phyloP scores from a whole-genome alignment of 1,140 invertebrate genomes.

The Micrasema longulum region DNA sequence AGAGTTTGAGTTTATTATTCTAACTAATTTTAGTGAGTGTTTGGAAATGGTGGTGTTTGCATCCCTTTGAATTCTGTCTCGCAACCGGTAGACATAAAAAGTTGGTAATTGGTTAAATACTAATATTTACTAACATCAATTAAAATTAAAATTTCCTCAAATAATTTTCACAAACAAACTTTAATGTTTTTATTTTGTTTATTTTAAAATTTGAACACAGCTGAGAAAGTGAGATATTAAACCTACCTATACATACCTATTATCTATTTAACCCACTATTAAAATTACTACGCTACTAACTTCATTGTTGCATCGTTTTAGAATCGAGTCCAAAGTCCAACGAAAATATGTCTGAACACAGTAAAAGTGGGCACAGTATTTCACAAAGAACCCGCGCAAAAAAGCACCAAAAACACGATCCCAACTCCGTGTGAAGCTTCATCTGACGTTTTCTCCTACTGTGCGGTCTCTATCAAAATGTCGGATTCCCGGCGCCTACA shows the following conservation, averaged over 20 bases:
- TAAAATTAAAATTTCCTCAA: not conserved
- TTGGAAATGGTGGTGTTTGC: not conserved
- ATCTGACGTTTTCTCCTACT: not conserved
- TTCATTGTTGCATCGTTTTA: slow-evolving; percentile 43
- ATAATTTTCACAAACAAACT: not conserved
- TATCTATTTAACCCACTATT: slow-evolving; percentile 14
- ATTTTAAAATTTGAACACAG: slow-evolving; percentile 15
- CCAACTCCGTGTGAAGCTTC: not conserved
- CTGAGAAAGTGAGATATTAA: not conserved
- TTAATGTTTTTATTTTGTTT: not conserved
- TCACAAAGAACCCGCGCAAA: not conserved
- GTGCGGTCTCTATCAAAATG: too few species aligned
- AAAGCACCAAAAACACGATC: not conserved
- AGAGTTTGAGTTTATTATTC: too few species aligned
- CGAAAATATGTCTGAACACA: not conserved
- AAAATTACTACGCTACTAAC: slow-evolving; percentile 23
- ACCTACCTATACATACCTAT: slow-evolving; percentile 3
- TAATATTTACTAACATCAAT: too few species aligned
- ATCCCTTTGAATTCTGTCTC: too few species aligned
- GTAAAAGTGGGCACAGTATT: not conserved
- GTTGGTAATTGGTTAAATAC: too few species aligned
- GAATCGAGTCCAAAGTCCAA: slow-evolving; percentile 40
- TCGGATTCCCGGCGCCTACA: not conserved
- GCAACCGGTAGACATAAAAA: too few species aligned
- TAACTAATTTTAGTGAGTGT: too few species aligned